Evolutionary conservation across 1,140 invertebrate genomes (phyloP), one percentile per base, ranked within the genome.

Genomic region (Arion vulgaris): DNA sequence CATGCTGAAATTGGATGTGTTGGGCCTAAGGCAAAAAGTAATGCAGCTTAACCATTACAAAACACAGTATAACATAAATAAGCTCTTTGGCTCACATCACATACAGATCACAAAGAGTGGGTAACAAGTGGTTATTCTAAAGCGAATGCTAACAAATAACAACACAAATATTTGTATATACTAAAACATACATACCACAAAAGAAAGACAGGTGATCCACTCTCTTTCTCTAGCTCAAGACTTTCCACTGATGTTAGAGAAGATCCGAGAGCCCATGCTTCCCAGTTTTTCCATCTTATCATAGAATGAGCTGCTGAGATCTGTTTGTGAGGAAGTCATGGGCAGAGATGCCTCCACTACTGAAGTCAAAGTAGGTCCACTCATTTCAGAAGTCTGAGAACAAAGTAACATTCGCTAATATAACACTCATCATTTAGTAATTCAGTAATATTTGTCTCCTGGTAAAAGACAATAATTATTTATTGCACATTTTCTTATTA

Each of bases 271-370:
- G 32, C 86, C 85, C 87, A 87, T 87, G 73, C 82, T 85, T 17
- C 87, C 87, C 77, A 90, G 85, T 32, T 85, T 88, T 75, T 87
- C 89, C n/a, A 90, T 85, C 80, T 89, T 89, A 72, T 89, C 87
- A 81, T 89, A 89, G 69, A 89, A 87, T 17, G 89, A 90, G 53
- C 83, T 86, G 74, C 80, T 85, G 32, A 86, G 78, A 38, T 88
- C 87, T n/a, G 82, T 82, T 51, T 87, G 85, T 26, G 81, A 83
- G 26, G 84, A 81, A 0, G 86, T 81, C 45, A 87, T 83, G 15
- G 89, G 89, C 5, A 90, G 80, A 5, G 89, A 87, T 2, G 89
- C 87, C 41, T 90, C 88, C 15, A 89, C 89, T 32, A 74, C 87
- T 75, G 86, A 86, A 51, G 88, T 87, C 36, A 90, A 74, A 2